A percentile compares a stretch with the other conserved stretches of the same genome.
phyloP scores from a whole-genome alignment of 2,797 vertebrate genomes.

The Brotula barbata region DNA sequence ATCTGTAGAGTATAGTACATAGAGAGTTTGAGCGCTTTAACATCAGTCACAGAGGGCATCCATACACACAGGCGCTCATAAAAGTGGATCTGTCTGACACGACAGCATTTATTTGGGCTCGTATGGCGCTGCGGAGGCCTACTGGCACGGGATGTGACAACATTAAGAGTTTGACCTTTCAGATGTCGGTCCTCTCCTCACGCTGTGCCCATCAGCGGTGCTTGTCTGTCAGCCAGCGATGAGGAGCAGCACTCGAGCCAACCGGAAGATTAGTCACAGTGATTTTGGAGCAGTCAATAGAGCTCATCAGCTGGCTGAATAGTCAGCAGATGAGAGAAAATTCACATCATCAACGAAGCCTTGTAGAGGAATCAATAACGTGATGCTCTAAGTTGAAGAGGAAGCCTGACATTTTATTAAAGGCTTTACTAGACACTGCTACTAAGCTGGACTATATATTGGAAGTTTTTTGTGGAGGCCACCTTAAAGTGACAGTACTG shows the following conservation, averaged over 20 bases:
- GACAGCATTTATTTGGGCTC: conserved; percentile 51
- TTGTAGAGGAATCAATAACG: too few relatives aligned
- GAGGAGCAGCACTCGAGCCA: conserved; percentile 28
- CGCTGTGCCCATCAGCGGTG: conserved; percentile 46
- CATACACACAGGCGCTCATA: conserved; percentile 3
- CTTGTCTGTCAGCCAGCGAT: conserved; percentile 46
- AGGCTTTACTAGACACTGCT: too few relatives aligned
- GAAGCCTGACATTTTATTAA: conserved; percentile 42
- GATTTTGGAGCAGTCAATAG: conserved; percentile 39
- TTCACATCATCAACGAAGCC: conserved; percentile 17
- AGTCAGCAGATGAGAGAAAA: conserved; percentile 16
- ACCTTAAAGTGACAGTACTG: too few relatives aligned
- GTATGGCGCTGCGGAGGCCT: conserved; percentile 39
- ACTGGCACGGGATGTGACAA: conserved; percentile 55
- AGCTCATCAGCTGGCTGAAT: conserved; percentile 17
- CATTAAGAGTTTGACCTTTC: conserved; percentile 69
- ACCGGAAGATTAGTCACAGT: conserved; percentile 22
- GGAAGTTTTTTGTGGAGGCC: too few relatives aligned
- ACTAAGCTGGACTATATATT: too few relatives aligned
- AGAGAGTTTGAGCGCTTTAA: conserved; percentile 1
- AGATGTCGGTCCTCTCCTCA: conserved; percentile 36
- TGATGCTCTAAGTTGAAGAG: conserved; percentile 13
- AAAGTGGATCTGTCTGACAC: conserved; percentile 49
- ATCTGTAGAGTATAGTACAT: neutral
- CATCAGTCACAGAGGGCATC: neutral